A percentile compares a stretch with the other conserved stretches of the same genome.
Conservation (phyloP, 2,113 vertebrate species). For the Etia nguti region DNA sequence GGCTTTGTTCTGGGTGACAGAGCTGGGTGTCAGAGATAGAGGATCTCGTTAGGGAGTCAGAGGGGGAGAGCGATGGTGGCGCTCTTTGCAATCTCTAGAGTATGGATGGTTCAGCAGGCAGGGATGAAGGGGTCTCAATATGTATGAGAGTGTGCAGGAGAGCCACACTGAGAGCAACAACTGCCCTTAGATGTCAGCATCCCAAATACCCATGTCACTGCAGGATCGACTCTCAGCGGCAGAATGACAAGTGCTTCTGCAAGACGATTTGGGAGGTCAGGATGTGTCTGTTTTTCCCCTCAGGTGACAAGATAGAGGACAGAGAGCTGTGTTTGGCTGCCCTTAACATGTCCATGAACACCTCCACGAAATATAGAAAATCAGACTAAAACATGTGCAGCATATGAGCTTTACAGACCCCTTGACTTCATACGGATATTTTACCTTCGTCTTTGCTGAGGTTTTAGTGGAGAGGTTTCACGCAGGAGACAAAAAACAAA, state of each 20-base stretch:
- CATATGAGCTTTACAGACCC: neutral
- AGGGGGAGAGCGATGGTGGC: constrained; percentile 34
- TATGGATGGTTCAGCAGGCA: constrained; percentile 36
- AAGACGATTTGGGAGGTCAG: neutral
- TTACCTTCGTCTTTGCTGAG: neutral
- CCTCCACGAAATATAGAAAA: neutral
- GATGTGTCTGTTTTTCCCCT: neutral
- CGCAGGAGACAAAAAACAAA: neutral
- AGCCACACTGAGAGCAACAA: constrained; percentile 19
- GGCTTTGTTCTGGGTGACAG: constrained; percentile 67
- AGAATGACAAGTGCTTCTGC: constrained; percentile 12
- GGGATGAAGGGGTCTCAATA: constrained; percentile 21
- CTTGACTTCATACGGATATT: neutral
- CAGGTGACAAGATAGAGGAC: neutral
- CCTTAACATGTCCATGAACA: neutral
- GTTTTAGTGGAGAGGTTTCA: neutral
- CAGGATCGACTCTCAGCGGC: neutral
- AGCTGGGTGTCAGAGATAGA: constrained; percentile 59
- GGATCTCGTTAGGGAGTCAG: constrained; percentile 58
- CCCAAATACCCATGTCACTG: neutral
- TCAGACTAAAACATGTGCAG: neutral
- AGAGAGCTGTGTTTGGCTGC: neutral
- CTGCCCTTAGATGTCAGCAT: constrained; percentile 26
- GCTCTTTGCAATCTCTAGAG: constrained; percentile 26
- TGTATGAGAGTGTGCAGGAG: constrained; percentile 25